Evolutionary conservation across 1,140 invertebrate species (phyloP).

Genomic region (Nautilus pompilius): DNA sequence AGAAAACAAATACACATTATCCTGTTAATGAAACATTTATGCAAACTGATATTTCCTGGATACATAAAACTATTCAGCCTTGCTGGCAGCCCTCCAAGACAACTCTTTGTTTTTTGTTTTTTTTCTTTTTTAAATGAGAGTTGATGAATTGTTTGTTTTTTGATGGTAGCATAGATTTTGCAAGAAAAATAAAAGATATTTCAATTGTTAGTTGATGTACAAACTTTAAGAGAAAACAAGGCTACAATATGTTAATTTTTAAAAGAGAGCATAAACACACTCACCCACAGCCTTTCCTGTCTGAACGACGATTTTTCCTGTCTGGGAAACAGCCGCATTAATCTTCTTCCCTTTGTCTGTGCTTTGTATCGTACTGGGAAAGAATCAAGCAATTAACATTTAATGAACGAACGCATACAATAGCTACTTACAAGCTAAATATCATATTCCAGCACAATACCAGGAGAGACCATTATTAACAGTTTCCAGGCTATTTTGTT

Average conservation of each 20-base stretch:
- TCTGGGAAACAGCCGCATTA: slow-evolving; percentile 86
- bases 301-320: slow-evolving; percentile 85
- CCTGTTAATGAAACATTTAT: not conserved
- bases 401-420: too few species aligned
- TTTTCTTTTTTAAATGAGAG: not conserved
- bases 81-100: not conserved
- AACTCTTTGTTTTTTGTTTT: not conserved
- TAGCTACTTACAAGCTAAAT: too few species aligned
- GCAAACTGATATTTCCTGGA: not conserved
- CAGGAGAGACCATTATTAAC: too few species aligned
- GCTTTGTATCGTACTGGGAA: slow-evolving; percentile 85
- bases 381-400: slow-evolving; percentile 7
- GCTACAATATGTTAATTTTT: not conserved
- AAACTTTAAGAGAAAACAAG: not conserved
- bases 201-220: not conserved
- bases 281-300: slow-evolving; percentile 65
- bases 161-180: not conserved
- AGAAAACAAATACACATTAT: not conserved
- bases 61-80: not conserved
- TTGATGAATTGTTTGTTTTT: not conserved
- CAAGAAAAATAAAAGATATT: not conserved
- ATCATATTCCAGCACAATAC: too few species aligned
- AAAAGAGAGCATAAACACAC: slow-evolving; percentile 5
- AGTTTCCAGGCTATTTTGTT: too few species aligned
- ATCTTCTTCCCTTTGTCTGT: slow-evolving; percentile 89